A percentile compares a stretch with the other conserved stretches of the same genome.
phyloP scores from a whole-genome alignment of 2,113 vertebrate species.

The Odontesthes bonariensis region DNA sequence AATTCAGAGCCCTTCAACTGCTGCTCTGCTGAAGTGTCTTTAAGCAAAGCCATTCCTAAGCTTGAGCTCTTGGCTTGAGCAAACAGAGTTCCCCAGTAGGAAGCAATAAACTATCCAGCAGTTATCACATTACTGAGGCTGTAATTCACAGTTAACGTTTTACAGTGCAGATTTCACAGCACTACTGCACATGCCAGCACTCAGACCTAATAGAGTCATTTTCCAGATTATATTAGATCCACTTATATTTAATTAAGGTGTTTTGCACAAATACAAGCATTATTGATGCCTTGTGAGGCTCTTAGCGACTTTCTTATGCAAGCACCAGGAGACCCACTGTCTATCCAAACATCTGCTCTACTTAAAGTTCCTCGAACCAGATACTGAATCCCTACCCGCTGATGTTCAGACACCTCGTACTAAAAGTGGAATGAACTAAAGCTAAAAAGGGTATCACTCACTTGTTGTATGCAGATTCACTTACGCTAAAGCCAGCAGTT shows the following conservation, averaged over 20 bases:
- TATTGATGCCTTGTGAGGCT: conserved; percentile 13
- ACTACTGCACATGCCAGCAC: conserved; percentile 1
- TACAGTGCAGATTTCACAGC: conserved; percentile 25
- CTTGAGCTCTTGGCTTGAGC: conserved; percentile 8
- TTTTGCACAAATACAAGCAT: conserved; percentile 30
- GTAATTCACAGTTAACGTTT: conserved; percentile 53
- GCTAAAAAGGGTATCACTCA: conserved; percentile 35
- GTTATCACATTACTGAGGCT: conserved; percentile 41
- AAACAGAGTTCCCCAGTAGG: conserved; percentile 4
- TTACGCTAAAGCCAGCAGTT: too few species aligned
- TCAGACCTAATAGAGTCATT: conserved; percentile 32
- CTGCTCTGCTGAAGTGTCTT: conserved; percentile 2
- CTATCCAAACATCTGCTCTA: conserved; percentile 35
- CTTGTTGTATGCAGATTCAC: conserved; percentile 28
- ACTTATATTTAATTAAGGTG: conserved; percentile 31
- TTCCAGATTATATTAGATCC: conserved; percentile 41
- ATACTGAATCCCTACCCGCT: conserved; percentile 29
- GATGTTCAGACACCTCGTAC: conserved; percentile 34
- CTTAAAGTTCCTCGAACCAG: conserved; percentile 49
- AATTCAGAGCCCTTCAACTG: background rate
- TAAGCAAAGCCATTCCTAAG: conserved; percentile 2
- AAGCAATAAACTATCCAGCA: conserved; percentile 27
- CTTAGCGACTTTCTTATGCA: background rate
- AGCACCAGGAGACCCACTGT: background rate
- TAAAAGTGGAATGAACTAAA: conserved; percentile 20